Evolutionary conservation across 1,140 invertebrate species (phyloP).

Genomic region (Heliothis virescens): DNA sequence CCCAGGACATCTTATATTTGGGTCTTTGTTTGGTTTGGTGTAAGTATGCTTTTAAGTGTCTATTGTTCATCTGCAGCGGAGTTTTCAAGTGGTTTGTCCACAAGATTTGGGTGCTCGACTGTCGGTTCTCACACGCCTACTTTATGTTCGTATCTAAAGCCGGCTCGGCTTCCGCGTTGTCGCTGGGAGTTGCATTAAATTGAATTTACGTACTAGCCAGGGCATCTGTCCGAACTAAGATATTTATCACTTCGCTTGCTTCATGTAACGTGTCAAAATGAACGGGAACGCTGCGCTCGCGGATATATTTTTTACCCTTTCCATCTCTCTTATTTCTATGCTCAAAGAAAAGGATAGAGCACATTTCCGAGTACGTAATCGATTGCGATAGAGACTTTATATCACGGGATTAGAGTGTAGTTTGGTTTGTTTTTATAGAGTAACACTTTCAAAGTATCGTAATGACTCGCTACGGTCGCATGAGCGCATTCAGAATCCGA

Average conservation of each 20-base stretch:
- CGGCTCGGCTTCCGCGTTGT: conserved; percentile 63
- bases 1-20: conserved; percentile 33
- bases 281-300: conserved; percentile 71
- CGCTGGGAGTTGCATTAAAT: conserved; percentile 67
- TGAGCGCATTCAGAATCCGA: conserved; percentile 76
- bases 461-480: conserved; percentile 81
- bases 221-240: conserved; percentile 70
- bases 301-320: conserved; percentile 70
- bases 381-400: conserved; percentile 68
- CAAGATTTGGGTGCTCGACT: conserved; percentile 65
- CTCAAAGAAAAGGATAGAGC: conserved; percentile 63
- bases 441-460: conserved; percentile 76
- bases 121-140: conserved; percentile 68
- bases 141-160: conserved; percentile 54
- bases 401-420: conserved; percentile 66
- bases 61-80: conserved; percentile 63
- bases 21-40: conserved; percentile 68
- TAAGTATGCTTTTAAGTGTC: conserved; percentile 62
- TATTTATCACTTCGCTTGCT: conserved; percentile 77
- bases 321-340: conserved; percentile 63
- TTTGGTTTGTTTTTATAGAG: conserved; percentile 71
- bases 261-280: conserved; percentile 77
- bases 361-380: conserved; percentile 44
- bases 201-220: conserved; percentile 68
- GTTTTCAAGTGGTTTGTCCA: conserved; percentile 68